Base-by-base conservation (phyloP, 2,113 vertebrate genomes). In the Nibea coibor region DNA sequence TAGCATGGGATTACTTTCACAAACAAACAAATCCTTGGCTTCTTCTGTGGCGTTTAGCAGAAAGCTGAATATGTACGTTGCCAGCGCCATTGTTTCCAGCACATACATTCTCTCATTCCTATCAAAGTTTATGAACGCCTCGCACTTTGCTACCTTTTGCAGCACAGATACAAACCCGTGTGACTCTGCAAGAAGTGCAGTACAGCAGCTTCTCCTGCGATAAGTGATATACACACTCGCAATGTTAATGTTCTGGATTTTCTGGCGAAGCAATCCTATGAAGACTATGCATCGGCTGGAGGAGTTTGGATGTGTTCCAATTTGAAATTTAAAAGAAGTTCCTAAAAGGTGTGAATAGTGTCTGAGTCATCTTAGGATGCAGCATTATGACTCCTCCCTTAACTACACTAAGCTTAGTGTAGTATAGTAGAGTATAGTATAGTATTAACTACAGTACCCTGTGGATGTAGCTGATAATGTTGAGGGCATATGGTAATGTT, bases 1-100 rank as follows among this genome's bases (percentile, higher is more conserved):
- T 65, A 16, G 7, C 31, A 50, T 45, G 45, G 35, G 42, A 42
- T 66, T 78, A 45, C 16, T 76, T 68, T 63, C 28, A 64, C 22
- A 3, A 31, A 54, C 22, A 3, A 31, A 54, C 39, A 43, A 61
- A 68, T 17, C 39, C 54, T 14, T 47, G 58, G 51, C 4, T 22
- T 81, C 24, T 35, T 35, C 56, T 35, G 54, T 53, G 10, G 22
- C 10, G 28, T 47, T 67, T 62, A 47, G 19, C 31, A 42, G 51
- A 26, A 8, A 71, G 39, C 17, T 39, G 19, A 9, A 14, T 12
- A 61, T 48, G 20, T n/a, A 6, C 26, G 1, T 2, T 51, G 56
- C 42, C 22, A 35, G 35, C 22, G 57, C 48, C 0, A 11, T 35
- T 45, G 22, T 20, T 45, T 39, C 10, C 45, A 19, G 5, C 14